Conservation (phyloP, 1,140 invertebrate genomes). For the Brachionus sp. region DNA sequence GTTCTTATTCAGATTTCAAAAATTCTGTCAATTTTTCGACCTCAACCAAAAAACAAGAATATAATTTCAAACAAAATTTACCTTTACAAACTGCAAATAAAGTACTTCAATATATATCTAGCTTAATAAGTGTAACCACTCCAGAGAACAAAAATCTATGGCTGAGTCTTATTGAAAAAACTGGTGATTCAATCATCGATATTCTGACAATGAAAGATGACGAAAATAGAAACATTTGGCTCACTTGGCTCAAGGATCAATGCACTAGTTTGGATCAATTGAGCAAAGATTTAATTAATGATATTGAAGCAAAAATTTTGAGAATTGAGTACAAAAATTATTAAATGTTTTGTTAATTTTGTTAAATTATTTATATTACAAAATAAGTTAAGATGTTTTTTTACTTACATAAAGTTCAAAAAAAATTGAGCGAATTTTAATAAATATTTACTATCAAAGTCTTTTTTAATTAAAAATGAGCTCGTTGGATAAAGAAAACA, state of each 20-base stretch:
- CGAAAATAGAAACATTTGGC: constrained; percentile 13
- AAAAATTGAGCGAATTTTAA: not conserved
- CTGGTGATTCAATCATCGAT: constrained; percentile 6
- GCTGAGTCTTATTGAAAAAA: constrained; percentile 14
- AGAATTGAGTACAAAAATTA: constrained; percentile 23
- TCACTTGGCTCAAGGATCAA: constrained; percentile 13
- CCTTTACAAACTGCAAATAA: not conserved
- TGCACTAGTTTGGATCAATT: constrained; percentile 24
- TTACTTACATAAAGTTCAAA: not conserved
- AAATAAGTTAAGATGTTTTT: not conserved
- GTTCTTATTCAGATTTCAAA: not conserved
- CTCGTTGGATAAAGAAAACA: not conserved
- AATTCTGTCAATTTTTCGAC: not conserved
- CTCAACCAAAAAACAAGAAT: not conserved
- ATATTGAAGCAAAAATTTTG: constrained; percentile 27
- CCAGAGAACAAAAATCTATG: constrained; percentile 34
- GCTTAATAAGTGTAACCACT: not conserved
- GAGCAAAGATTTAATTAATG: constrained; percentile 16
- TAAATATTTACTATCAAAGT: not conserved
- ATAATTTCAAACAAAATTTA: not conserved
- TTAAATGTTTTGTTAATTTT: constrained; percentile 9
- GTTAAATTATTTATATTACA: not conserved
- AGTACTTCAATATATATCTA: not conserved
- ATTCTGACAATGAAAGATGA: constrained; percentile 11
- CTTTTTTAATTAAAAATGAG: constrained; percentile 15